A percentile compares a stretch with the other conserved stretches of the same genome.
phyloP scores from a whole-genome alignment of 2,797 vertebrate species.

The Eidolon dupreanum region DNA sequence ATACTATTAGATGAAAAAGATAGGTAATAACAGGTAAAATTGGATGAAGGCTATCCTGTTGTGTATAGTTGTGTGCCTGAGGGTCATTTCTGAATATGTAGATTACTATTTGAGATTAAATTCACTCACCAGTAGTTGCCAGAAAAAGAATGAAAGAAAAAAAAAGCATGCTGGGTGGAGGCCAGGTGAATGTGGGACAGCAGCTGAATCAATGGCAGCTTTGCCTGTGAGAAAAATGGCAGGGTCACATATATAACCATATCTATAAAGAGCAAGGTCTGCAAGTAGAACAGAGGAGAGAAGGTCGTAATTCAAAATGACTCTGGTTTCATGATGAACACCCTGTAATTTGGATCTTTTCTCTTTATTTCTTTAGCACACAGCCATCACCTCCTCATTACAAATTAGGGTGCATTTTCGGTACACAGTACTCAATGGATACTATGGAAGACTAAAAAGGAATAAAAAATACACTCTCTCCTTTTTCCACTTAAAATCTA shows the following conservation, averaged over 20 bases:
- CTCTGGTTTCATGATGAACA: background rate
- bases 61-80: background rate
- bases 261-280: background rate
- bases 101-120: slow-evolving; percentile 49
- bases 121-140: background rate
- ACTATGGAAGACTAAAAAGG: background rate
- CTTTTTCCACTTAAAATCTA: background rate
- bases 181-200: background rate
- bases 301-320: background rate
- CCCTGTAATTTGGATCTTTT: background rate
- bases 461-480: background rate
- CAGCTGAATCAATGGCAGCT: background rate
- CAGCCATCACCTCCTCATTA: background rate
- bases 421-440: background rate
- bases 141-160: background rate
- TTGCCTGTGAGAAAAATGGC: background rate
- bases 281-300: background rate
- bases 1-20: slow-evolving; percentile 62
- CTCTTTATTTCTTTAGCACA: background rate
- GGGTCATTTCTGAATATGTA: slow-evolving; percentile 42
- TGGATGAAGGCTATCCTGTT: slow-evolving; percentile 43
- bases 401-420: background rate
- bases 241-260: background rate
- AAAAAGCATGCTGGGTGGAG: background rate
- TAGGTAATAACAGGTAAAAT: slow-evolving; percentile 54